phyloP scores from a whole-genome alignment of 2,888 invertebrate genomes.

The Zootermopsis nevadensis region DNA sequence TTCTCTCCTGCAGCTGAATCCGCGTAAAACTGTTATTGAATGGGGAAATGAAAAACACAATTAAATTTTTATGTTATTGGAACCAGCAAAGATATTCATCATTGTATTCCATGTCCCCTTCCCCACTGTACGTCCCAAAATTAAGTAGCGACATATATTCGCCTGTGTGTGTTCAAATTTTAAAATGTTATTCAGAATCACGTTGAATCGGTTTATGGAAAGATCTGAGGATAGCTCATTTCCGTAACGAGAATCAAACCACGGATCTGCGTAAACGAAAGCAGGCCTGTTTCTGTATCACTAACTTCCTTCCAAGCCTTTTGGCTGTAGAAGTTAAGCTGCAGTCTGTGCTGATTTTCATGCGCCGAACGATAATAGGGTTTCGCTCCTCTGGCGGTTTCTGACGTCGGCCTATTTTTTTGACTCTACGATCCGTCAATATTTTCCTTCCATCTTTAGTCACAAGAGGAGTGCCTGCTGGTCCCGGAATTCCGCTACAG shows the following conservation, averaged over 20 bases:
- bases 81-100: neutral
- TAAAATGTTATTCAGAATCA: neutral
- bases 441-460: slow-evolving; percentile 47
- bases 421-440: slow-evolving; percentile 36
- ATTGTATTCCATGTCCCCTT: neutral
- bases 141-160: neutral
- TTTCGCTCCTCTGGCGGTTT: no score
- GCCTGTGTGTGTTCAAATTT: no score
- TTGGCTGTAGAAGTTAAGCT: no score
- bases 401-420: neutral
- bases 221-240: no score
- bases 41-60: slow-evolving; percentile 1
- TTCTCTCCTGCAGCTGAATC: slow-evolving; percentile 10
- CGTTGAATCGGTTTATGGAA: neutral
- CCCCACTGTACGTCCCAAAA: neutral
- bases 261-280: no score
- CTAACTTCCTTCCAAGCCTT: no score
- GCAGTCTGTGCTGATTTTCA: no score
- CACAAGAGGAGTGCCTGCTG: neutral
- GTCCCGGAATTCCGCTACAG: no score
- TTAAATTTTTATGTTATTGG: slow-evolving; percentile 16
- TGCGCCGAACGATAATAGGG: no score
- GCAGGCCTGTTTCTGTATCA: no score
- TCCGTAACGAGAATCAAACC: no score
- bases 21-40: slow-evolving; percentile 13